phyloP scores from a whole-genome alignment of 2,888 invertebrate genomes.

The Tipula vernalis region DNA sequence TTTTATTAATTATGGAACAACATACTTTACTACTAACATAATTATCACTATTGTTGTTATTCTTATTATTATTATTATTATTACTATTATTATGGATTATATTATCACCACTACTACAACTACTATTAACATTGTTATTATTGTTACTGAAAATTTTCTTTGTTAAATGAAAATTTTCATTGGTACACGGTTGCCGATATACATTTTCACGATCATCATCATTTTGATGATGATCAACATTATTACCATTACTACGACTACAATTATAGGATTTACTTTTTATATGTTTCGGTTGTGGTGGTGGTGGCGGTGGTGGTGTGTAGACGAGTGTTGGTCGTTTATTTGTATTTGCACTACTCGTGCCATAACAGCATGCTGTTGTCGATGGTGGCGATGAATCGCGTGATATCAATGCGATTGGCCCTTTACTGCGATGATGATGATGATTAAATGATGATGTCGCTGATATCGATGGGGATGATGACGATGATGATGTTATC shows the following conservation, averaged over 20 bases:
- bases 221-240: constrained; percentile 8
- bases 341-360: background rate
- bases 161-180: constrained; percentile 4
- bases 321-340: background rate
- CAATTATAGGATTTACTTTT: background rate
- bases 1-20: background rate
- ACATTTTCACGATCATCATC: constrained; percentile 13
- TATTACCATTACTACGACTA: background rate
- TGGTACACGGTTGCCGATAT: background rate
- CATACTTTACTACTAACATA: background rate
- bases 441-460: constrained; percentile 13
- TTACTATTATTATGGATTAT: background rate
- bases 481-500: background rate
- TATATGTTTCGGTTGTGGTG: background rate
- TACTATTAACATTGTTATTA: background rate
- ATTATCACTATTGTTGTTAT: constrained; percentile 8
- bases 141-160: background rate
- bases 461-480: constrained; percentile 16
- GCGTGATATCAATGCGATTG: background rate
- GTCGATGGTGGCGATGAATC: constrained; percentile 5
- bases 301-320: background rate
- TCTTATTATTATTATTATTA: constrained; percentile 8
- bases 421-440: background rate
- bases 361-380: background rate
- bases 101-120: background rate